Conservation (phyloP, 2,113 vertebrate genomes). For the Empidonax traillii region DNA sequence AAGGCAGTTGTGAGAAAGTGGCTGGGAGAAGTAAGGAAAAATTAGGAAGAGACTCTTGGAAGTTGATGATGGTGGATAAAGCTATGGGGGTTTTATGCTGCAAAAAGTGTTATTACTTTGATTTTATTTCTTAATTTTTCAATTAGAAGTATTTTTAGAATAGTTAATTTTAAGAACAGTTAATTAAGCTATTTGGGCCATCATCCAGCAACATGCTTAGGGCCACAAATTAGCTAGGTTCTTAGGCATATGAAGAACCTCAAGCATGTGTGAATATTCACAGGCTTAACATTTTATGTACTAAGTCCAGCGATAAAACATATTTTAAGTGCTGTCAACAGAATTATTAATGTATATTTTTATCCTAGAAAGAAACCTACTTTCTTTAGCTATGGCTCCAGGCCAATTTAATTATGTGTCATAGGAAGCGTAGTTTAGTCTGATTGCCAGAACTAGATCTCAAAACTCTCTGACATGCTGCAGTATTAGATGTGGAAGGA, state of each 20-base stretch:
- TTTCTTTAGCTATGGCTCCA: neutral
- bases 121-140: neutral
- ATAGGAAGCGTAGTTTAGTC: neutral
- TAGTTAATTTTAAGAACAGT: neutral
- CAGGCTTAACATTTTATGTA: neutral
- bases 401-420: neutral
- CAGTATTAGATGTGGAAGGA: neutral
- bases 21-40: neutral
- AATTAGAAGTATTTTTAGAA: neutral
- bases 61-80: neutral
- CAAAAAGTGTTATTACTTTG: neutral
- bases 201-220: neutral
- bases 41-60: neutral
- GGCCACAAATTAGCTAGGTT: neutral
- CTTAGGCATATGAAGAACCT: neutral
- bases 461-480: neutral
- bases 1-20: neutral
- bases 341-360: neutral
- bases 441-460: neutral
- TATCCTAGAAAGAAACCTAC: neutral
- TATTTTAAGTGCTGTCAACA: neutral
- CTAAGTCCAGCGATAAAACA: neutral
- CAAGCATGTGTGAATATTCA: neutral
- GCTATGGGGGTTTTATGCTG: neutral
- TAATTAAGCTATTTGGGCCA: no score